Base-by-base conservation (phyloP, 2,888 invertebrate genomes). In the Thyatira batis region DNA sequence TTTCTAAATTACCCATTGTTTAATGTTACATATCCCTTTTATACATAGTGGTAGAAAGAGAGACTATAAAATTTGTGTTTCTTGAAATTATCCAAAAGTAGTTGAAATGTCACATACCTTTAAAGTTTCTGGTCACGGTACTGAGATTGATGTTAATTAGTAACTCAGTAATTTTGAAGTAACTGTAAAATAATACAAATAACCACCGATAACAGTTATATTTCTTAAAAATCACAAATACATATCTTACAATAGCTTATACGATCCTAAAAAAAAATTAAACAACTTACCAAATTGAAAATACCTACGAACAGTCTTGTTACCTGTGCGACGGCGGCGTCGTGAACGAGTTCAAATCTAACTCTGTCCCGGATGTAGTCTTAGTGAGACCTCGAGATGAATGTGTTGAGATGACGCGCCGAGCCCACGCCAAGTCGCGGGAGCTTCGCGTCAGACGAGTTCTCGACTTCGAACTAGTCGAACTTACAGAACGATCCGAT, bases 351-450 rank as follows among this genome's bases (percentile, higher is more conserved):
- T 72, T 78, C 5, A 61, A 50, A 33, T 85, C 81, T 8, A 81
- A 44, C 48, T 85, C 84, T 0, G 82, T 84, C 11, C 68, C 74
- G 1, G 80, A 78, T 1, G 74, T 70, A 5, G 81, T 73, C 46
- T 67, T 63, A 0, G 56, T 53, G 23, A 20, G 50, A 39, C 52
- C 59, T n/a, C 55, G 57, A 2, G 63, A 53, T 0, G 73, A 65
- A 39, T 78, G 75, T 44, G 75, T 78, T 1, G 84, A 76, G 21
- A 81, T 64, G 1, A 87, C 84, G 9, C 83, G 80, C 1, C 79
- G 76, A 1, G 87, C 85, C 87, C 89, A 87, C 6, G 82, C 79
- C 39, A 88, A 55, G 67, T 86, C 82, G 1, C 85, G 77, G 1
- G 82, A 80, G 49, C 71, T 71, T 20, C 73, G 70, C 1, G 80